Evolutionary conservation across 1,140 invertebrate genomes (phyloP).

Genomic region (Pogonomyrmex californicus): DNA sequence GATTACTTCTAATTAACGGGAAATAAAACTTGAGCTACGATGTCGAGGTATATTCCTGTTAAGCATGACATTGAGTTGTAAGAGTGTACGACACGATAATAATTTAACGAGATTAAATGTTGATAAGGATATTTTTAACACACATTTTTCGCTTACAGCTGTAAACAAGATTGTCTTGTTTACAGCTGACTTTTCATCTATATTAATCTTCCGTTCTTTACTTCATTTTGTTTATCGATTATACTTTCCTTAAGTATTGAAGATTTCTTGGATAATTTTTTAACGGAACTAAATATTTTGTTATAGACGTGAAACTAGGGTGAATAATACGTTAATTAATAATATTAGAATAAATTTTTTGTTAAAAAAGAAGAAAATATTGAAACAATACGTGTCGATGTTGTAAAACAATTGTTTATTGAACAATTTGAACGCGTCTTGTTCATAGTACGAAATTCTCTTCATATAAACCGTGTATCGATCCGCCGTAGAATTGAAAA

Average conservation of each 20-base stretch:
- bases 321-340: not conserved
- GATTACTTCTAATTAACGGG: slow-evolving; percentile 46
- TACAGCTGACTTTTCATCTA: not conserved
- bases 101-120: slow-evolving; percentile 1
- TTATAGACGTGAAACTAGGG: not conserved
- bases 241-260: not conserved
- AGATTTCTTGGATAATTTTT: not conserved
- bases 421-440: not conserved
- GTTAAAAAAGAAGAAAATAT: slow-evolving; percentile 11
- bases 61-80: not conserved
- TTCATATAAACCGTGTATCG: slow-evolving; percentile 26
- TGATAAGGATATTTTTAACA: not conserved
- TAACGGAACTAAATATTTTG: slow-evolving; percentile 1
- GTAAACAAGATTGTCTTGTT: not conserved
- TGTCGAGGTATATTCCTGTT: not conserved
- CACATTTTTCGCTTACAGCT: not conserved
- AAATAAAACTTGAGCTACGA: not conserved
- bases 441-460: not conserved
- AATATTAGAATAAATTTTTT: not conserved
- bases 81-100: not conserved
- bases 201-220: not conserved
- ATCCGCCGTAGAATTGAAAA: slow-evolving; percentile 28
- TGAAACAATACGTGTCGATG: not conserved
- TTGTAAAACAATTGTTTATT: slow-evolving; percentile 28
- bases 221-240: not conserved